Evolutionary conservation across 2,113 vertebrate species (phyloP).

Genomic region (Brachyhypopomus gauderio): DNA sequence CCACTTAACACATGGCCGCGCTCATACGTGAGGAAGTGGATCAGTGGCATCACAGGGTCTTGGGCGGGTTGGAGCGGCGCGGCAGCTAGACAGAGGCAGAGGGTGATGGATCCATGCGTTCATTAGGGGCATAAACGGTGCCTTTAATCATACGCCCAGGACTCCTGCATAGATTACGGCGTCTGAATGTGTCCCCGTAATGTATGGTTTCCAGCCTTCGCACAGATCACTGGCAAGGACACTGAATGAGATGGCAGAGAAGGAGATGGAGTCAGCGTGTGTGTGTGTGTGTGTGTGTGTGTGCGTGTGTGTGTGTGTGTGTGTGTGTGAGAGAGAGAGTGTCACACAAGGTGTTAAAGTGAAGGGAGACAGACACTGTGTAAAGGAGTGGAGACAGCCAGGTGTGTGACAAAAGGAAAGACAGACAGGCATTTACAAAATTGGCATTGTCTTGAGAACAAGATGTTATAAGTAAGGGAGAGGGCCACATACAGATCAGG

Average conservation of each 20-base stretch:
- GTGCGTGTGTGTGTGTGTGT: no score
- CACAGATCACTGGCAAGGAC: conserved; percentile 39
- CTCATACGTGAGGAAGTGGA: conserved; percentile 73
- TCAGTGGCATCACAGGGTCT: conserved; percentile 70
- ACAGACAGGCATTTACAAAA: conserved; percentile 4
- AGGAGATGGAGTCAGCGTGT: background rate
- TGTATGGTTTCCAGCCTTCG: conserved; percentile 8
- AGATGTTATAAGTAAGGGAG: background rate
- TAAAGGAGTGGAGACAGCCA: conserved; percentile 4
- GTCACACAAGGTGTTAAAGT: background rate
- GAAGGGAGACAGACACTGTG: background rate
- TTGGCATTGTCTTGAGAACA: background rate
- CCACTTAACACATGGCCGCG: conserved; percentile 73
- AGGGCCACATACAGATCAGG: background rate
- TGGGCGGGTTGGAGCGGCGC: conserved; percentile 61
- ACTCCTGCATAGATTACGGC: conserved; percentile 22
- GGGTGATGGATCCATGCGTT: conserved; percentile 71
- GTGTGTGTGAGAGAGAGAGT: no score
- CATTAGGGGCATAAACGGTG: conserved; percentile 69
- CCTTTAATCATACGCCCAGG: conserved; percentile 70
- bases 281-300: no score
- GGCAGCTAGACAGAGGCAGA: conserved; percentile 66
- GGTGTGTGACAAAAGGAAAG: background rate
- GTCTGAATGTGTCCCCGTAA: conserved; percentile 15
- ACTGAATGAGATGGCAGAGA: background rate